phyloP scores from a whole-genome alignment of 2,113 vertebrate species.

The Puntigrus tetrazona region DNA sequence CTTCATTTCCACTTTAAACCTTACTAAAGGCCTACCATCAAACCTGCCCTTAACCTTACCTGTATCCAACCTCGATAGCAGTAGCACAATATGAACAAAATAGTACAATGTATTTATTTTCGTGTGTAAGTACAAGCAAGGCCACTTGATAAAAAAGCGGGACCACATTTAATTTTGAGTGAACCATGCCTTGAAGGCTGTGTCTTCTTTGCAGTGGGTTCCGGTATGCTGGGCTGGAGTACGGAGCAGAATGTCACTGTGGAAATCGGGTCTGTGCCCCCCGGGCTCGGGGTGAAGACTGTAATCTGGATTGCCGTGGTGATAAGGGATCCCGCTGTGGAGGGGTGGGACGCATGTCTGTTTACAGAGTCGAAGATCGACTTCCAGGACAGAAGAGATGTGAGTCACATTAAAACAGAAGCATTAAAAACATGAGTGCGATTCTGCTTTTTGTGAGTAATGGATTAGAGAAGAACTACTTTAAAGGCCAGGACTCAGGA shows the following conservation, averaged over 20 bases:
- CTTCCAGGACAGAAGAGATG: conserved; percentile 64
- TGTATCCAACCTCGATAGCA: no score
- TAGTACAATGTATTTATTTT: no score
- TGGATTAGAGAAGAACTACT: neutral
- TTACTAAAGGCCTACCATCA: no score
- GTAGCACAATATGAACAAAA: no score
- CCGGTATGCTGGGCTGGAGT: conserved; percentile 78
- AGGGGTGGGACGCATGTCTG: conserved; percentile 77
- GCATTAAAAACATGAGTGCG: conserved; percentile 33
- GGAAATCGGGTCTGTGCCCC: conserved; percentile 74
- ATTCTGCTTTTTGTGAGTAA: neutral
- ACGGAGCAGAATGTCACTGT: conserved; percentile 84
- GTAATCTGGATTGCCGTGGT: conserved; percentile 82
- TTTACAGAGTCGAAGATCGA: conserved; percentile 77
- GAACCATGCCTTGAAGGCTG: conserved; percentile 69
- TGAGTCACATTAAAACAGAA: conserved; percentile 68
- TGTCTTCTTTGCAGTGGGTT: conserved; percentile 75
- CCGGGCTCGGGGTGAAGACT: conserved; percentile 70
- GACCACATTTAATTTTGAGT: no score
- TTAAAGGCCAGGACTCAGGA: neutral
- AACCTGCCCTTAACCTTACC: no score
- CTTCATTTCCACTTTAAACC: no score
- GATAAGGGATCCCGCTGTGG: conserved; percentile 80
- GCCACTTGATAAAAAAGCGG: no score
- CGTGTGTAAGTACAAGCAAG: no score